Percentiles rank a stretch among this genome's conserved stretches.
Conservation (phyloP, 2,113 vertebrate genomes). For the Lichenostomus cassidix region DNA sequence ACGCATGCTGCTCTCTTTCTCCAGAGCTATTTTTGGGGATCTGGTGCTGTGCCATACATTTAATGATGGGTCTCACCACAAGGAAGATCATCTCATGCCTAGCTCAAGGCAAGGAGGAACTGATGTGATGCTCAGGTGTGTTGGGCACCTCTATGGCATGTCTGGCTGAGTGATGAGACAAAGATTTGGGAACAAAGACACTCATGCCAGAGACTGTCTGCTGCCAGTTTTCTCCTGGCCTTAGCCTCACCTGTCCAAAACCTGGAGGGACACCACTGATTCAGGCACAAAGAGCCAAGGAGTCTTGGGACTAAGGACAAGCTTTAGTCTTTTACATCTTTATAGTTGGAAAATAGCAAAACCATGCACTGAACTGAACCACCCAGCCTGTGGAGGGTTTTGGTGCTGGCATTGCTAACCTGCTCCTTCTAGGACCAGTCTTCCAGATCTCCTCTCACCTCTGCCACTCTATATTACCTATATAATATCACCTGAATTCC, state of each 20-base stretch:
- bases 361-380: neutral
- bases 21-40: constrained; percentile 59
- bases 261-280: neutral
- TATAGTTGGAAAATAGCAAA: neutral
- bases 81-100: neutral
- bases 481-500: neutral
- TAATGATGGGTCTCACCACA: constrained; percentile 8
- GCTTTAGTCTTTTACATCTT: neutral
- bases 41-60: constrained; percentile 20
- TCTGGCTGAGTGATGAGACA: too few relatives aligned
- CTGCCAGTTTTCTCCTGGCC: neutral
- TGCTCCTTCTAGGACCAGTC: neutral
- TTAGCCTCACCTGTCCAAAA: neutral
- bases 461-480: neutral
- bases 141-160: too few relatives aligned
- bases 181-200: neutral
- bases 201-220: neutral
- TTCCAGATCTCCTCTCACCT: neutral
- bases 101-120: neutral
- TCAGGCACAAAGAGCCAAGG: neutral
- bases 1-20: neutral
- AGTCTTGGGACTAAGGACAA: neutral
- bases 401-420: neutral
- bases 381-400: neutral
- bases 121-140: neutral